Percentiles rank a stretch among this genome's conserved stretches.
Conservation (phyloP, 2,888 invertebrate species). For the Mythimna vitellina region DNA sequence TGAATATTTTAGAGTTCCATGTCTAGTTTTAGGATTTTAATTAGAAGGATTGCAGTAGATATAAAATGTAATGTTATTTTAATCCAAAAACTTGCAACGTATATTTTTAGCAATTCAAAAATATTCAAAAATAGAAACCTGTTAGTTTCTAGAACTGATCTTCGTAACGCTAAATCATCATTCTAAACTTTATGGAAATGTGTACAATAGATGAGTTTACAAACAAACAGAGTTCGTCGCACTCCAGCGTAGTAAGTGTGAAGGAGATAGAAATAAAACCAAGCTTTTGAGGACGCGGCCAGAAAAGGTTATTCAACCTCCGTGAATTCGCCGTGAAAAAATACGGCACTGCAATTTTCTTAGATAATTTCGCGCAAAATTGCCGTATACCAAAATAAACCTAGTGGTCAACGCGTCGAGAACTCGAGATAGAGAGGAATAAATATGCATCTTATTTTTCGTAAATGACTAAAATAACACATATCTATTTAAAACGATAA, state of each 20-base stretch:
- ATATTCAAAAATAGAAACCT: slow-evolving; percentile 28
- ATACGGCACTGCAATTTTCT: slow-evolving; percentile 76
- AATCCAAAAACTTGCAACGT: background rate
- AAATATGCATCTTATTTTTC: slow-evolving; percentile 19
- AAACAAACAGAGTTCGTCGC: slow-evolving; percentile 82
- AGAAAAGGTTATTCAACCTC: slow-evolving; percentile 84
- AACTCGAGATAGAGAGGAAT: slow-evolving; percentile 3
- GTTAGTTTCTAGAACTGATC: slow-evolving; percentile 13
- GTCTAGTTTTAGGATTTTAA: background rate
- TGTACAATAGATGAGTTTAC: slow-evolving; percentile 79
- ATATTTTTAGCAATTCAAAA: slow-evolving; percentile 5
- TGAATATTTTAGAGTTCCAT: background rate
- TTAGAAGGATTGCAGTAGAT: background rate
- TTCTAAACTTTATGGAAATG: slow-evolving; percentile 68
- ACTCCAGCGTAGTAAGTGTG: slow-evolving; percentile 66
- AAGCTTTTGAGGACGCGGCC: slow-evolving; percentile 73
- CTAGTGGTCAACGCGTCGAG: slow-evolving; percentile 12
- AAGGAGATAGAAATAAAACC: slow-evolving; percentile 73
- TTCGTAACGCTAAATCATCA: slow-evolving; percentile 36
- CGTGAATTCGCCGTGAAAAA: slow-evolving; percentile 75
- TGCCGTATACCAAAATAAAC: slow-evolving; percentile 41
- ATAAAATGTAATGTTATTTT: background rate
- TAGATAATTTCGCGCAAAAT: slow-evolving; percentile 68
- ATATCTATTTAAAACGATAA: slow-evolving; percentile 33
- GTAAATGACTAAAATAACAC: slow-evolving; percentile 16